These are phyloP conservation scores for Helicoverpa zea DNA, from an alignment of 1,140 invertebrate genomes.

Conservation along the genomic window DNA sequence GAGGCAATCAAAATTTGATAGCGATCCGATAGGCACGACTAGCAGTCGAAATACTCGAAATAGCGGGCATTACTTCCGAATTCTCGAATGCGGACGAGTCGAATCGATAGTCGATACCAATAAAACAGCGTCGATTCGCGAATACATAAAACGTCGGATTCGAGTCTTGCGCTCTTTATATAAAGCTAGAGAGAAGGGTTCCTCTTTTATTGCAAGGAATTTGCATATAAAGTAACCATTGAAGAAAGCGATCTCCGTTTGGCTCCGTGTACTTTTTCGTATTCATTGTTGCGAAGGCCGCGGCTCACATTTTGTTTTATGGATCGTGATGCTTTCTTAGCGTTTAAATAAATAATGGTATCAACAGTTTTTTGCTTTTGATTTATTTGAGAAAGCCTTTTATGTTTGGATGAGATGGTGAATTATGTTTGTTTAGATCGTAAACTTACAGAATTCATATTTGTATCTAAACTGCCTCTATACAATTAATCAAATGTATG, in stretches of 20 bases:
- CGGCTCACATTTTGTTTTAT: slow-evolving; percentile 78
- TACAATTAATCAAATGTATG: slow-evolving; percentile 21
- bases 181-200: slow-evolving; percentile 85
- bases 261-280: slow-evolving; percentile 76
- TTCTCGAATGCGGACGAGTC: slow-evolving; percentile 65
- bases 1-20: slow-evolving; percentile 74
- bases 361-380: slow-evolving; percentile 76
- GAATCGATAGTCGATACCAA: slow-evolving; percentile 84
- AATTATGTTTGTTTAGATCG: slow-evolving; percentile 62
- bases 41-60: slow-evolving; percentile 69
- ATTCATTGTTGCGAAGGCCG: slow-evolving; percentile 84
- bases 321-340: slow-evolving; percentile 78
- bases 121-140: slow-evolving; percentile 83
- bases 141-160: slow-evolving; percentile 85
- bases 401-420: slow-evolving; percentile 59
- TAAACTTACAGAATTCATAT: slow-evolving; percentile 57
- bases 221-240: slow-evolving; percentile 87
- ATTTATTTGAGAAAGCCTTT: slow-evolving; percentile 79
- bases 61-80: slow-evolving; percentile 77
- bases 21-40: slow-evolving; percentile 73
- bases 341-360: slow-evolving; percentile 83
- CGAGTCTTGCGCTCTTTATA: slow-evolving; percentile 79
- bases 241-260: slow-evolving; percentile 85
- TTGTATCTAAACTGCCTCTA: not conserved
- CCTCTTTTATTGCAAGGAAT: slow-evolving; percentile 84